Base-by-base conservation (phyloP, 2,888 invertebrate genomes). In the Nephrocerus scutellatus region DNA sequence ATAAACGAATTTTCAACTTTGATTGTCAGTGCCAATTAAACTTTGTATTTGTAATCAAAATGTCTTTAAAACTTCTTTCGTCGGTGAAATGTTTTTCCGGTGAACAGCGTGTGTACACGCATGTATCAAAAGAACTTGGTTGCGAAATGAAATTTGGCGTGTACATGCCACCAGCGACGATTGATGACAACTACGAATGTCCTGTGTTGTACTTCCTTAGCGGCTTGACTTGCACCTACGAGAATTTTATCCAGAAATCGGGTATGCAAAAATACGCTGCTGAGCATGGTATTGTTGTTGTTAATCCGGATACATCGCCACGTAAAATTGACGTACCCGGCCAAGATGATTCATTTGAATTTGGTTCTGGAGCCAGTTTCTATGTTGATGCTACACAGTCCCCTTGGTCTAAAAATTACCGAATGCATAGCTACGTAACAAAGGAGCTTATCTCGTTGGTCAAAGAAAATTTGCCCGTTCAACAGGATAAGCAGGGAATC, bases 301-400 rank as follows among this genome's bases (percentile, higher is more conserved):
- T 98, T 3, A 85, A 84, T 43, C 95, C 97, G 0, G 98, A 98
- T 60, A 98, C 97, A 1, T 96, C 95, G 51, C 97, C 97, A 2
- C 75, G 95, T 54, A 89, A 86, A 6, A 76, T 87, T 9, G 84
- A 88, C 53, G 77, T 98, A 41, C 80, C 85, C 12, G 95, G 93
- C 1, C 91, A 97, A 70, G 84, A 89, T 60, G 92, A 91, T 22
- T 73, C 77, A 13, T 95, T 86, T 79, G 95, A 96, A 68, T 92
- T 98, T 70, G 98, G 98, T 19, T 82, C 83, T 8, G 88, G 88
- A 6, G 97, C 97, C 45, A 92, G 96, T 1, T 96, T 95, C 68
- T 98, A 98, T 66, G 72, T 98, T 2, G 86, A 98, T 72, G 93
- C 97, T 5, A 80, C 82, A 0, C 74, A 82, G 53, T 82, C 83